Evolutionary conservation across 2,797 vertebrate genomes (phyloP), one percentile per base, ranked within the genome.

Genomic region (Mus spretus): DNA sequence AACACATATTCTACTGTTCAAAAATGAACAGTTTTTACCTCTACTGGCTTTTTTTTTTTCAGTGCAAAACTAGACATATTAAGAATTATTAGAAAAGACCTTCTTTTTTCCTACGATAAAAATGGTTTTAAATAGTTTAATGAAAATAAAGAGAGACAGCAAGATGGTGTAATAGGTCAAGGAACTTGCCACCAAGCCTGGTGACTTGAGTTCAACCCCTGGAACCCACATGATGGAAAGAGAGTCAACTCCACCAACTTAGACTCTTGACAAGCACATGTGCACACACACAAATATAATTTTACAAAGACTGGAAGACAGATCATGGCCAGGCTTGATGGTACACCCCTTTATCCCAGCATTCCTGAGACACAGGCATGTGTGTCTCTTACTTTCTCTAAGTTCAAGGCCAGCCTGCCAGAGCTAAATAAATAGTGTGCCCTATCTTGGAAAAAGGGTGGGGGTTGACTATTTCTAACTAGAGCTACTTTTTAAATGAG

Each of bases 41-140:
- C 67, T 65, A 59, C 53, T 67, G 65, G 17, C 9, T 63, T 34
- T 70, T 37, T 84, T 13, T 28, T 85, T 86, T 26, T 96, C 80
- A 91, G 2, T 72, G 61, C 89, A 93, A 96, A 91, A 59, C 26
- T 72, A 81, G 79, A 82, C 31, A 47, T 79, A 81, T 90, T 88
- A 93, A 83, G 61, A 85, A 83, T 88, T 88, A 53, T 63, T 96
- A 87, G 77, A 70, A 93, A 81, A 95, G 85, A 31, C 28, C 17
- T 22, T 13, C 37, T 65, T 81, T 80, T 87, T 94, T 92, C 57
- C 84, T 15, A 85, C 55, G 40, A 57, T 94, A 63, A 91, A 96
- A 96, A 84, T 75, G 82, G 53, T 85, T 96, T 95, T 89, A 55
- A 90, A 26, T 9, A 67, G 77, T 44, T 75, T 87, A 90, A 90